Base-by-base conservation (phyloP, 2,113 vertebrate species). In the Marmota flaviventris region DNA sequence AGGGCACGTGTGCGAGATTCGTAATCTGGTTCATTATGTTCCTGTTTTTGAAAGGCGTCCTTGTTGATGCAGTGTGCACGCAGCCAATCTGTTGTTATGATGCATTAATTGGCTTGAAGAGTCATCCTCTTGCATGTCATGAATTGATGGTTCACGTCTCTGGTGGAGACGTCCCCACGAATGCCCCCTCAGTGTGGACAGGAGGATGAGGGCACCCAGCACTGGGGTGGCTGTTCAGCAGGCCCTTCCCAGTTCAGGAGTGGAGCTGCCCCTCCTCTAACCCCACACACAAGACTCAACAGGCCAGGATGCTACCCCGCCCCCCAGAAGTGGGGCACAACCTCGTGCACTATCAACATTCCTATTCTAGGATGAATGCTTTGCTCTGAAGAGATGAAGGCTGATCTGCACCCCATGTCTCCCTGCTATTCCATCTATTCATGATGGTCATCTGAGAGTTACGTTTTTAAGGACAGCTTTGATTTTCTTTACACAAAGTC, bases 271-370 rank as follows among this genome's bases (percentile, higher is more conserved):
- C 32, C 27, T 29, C 13, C 39, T 56, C 18, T 76, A 14, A 10
- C 79, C 32, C 34, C 8, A 4, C 2, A 16, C 16, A 1, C 1
- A 16, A 25, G 48, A 29, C 79, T 48, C 53, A 37, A 56, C 92
- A 53, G 37, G 14, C 24, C 32, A 67, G 37, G 24, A 2, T 13
- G 12, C 1, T 18, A 0, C 48, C 63, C 12, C 0, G 9, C 2
- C 22, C 9, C 20, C 12, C 42, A 16, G 1, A 69, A 78, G 48
- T 8, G 4, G 12, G 14, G 17, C 0, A 13, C 11, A 13, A 13
- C 10, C 48, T 3, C 48, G 11, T 12, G 11, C 48, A 51, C 10
- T 13, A 13, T 51, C 48, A 13, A 2, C 12, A 13, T 13, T 48
- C 85, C 61, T 8, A 20, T 5, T 24, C 1, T 20, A 8, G 27